Evolutionary conservation across 2,797 vertebrate species (phyloP).

Genomic region (Chelidonichthys spinosus): DNA sequence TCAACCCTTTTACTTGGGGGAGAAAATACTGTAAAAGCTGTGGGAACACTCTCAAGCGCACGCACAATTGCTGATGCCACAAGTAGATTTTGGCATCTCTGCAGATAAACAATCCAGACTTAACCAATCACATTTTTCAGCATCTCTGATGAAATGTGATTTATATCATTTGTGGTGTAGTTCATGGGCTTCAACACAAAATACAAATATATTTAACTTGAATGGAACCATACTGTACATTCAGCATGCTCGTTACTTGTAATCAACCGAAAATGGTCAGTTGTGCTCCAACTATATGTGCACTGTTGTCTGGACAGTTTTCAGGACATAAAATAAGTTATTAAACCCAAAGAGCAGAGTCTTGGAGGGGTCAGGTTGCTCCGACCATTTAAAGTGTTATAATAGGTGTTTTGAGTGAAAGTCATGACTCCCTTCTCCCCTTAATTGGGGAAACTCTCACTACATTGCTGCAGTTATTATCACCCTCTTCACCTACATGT

Average conservation of each 20-base stretch:
- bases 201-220: background rate
- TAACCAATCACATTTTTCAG: constrained; percentile 39
- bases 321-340: constrained; percentile 6
- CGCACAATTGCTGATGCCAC: constrained; percentile 18
- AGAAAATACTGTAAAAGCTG: constrained; percentile 41
- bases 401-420: constrained; percentile 32
- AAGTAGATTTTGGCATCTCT: constrained; percentile 70
- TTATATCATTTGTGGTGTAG: constrained; percentile 32
- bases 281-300: background rate
- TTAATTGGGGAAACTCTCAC: constrained; percentile 33
- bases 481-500: constrained; percentile 39
- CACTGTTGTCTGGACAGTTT: background rate
- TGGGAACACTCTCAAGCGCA: constrained; percentile 42
- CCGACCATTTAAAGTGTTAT: background rate
- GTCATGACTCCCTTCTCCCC: constrained; percentile 1
- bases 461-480: constrained; percentile 27
- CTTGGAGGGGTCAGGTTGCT: background rate
- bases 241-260: background rate
- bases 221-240: background rate
- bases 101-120: constrained; percentile 54
- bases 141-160: constrained; percentile 25
- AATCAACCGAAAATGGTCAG: background rate
- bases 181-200: constrained; percentile 27
- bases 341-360: constrained; percentile 19
- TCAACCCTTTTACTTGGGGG: constrained; percentile 39